phyloP scores from a whole-genome alignment of 2,888 invertebrate genomes.

The Eupithecia subumbrata region DNA sequence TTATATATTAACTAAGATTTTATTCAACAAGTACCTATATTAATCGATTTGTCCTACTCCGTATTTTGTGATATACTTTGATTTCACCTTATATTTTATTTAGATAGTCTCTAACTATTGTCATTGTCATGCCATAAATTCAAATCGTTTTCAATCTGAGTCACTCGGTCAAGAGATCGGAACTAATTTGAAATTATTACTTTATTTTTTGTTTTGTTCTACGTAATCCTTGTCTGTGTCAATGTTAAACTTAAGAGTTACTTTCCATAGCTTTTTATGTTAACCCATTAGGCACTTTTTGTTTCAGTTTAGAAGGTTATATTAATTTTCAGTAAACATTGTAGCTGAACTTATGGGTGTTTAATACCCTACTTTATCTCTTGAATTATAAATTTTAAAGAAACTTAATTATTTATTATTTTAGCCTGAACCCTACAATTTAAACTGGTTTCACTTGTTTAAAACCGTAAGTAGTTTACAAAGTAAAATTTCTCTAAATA shows the following conservation, averaged over 20 bases:
- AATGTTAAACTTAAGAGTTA: conserved; percentile 48
- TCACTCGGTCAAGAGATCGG: conserved; percentile 3
- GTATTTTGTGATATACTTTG: background rate
- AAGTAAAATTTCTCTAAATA: background rate
- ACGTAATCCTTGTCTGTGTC: conserved; percentile 48
- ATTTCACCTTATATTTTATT: background rate
- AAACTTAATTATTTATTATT: no score
- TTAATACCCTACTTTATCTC: background rate
- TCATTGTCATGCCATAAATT: background rate
- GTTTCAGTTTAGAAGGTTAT: background rate
- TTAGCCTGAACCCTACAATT: background rate
- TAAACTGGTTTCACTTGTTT: background rate
- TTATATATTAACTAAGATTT: no score
- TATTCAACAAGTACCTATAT: no score
- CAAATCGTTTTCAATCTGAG: background rate
- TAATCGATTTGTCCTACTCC: background rate
- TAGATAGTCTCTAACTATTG: background rate
- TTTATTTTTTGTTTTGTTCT: conserved; percentile 33
- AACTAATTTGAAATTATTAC: conserved; percentile 13
- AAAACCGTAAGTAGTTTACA: background rate
- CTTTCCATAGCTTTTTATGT: conserved; percentile 11
- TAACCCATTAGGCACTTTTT: background rate
- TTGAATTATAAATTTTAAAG: background rate
- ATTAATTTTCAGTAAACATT: background rate
- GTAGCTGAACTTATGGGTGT: background rate